phyloP scores from a whole-genome alignment of 2,797 vertebrate species.

The Pristis pectinata region DNA sequence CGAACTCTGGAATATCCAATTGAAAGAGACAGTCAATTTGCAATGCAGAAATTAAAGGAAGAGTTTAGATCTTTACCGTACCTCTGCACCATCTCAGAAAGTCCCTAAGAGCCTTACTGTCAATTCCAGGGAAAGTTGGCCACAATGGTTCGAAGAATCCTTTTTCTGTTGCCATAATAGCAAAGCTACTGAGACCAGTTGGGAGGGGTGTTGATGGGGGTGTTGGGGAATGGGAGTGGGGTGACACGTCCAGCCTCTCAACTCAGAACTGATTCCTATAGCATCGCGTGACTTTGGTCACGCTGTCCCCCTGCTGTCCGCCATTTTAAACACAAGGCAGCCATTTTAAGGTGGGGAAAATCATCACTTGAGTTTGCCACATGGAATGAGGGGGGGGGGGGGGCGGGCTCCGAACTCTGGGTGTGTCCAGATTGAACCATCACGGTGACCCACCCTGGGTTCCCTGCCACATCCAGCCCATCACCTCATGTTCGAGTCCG shows the following conservation, averaged over 20 bases:
- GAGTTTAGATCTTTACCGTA: neutral
- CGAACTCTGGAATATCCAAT: neutral
- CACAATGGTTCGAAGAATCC: neutral
- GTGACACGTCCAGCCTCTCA: neutral
- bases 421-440: no score
- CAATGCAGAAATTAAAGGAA: neutral
- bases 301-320: no score
- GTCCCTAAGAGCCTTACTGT: neutral
- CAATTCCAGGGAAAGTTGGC: neutral
- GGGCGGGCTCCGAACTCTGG: no score
- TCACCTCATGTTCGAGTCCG: neutral
- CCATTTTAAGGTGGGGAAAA: neutral
- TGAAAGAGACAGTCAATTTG: neutral
- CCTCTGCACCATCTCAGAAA: neutral
- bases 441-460: neutral
- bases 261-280: neutral
- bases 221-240: no score
- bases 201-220: no score
- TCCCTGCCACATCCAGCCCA: neutral
- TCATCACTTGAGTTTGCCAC: neutral
- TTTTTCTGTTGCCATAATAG: no score
- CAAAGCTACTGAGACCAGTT: no score
- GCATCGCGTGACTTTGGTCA: neutral
- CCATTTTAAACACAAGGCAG: neutral
- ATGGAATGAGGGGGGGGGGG: no score